Conservation (phyloP, 2,113 vertebrate genomes). For the Platysteira castanea region DNA sequence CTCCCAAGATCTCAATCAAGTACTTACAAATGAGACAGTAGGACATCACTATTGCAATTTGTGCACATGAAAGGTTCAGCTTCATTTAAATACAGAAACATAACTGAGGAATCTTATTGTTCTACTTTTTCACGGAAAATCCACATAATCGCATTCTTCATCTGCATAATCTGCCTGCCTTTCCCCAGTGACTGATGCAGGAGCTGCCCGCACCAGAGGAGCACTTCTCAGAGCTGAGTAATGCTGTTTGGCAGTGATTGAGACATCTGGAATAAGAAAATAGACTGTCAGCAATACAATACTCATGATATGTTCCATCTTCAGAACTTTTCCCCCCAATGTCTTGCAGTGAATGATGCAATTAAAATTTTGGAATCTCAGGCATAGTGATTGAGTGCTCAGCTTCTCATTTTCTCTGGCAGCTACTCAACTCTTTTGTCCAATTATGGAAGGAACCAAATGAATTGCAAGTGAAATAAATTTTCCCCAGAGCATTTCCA, state of each 20-base stretch:
- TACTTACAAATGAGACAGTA: not conserved
- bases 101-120: not conserved
- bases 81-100: not conserved
- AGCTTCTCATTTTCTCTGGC: slow-evolving; percentile 44
- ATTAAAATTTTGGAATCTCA: slow-evolving; percentile 56
- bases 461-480: slow-evolving; percentile 16
- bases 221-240: not conserved
- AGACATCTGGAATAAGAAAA: slow-evolving; percentile 13
- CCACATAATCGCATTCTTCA: not conserved
- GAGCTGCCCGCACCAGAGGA: not conserved
- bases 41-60: not conserved
- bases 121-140: not conserved
- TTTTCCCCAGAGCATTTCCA: not conserved
- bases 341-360: not conserved
- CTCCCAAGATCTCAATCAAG: not conserved
- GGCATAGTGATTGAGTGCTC: slow-evolving; percentile 26
- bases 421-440: slow-evolving; percentile 34
- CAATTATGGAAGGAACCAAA: slow-evolving; percentile 15
- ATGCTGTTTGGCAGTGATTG: not conserved
- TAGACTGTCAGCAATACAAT: slow-evolving; percentile 15
- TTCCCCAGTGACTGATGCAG: not conserved
- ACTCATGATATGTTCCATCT: not conserved
- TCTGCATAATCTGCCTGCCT: not conserved
- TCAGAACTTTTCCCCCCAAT: not conserved
- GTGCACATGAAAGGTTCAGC: not conserved